Conservation (phyloP, 2,888 invertebrate genomes). For the Caenorhabditis auriculariae region DNA sequence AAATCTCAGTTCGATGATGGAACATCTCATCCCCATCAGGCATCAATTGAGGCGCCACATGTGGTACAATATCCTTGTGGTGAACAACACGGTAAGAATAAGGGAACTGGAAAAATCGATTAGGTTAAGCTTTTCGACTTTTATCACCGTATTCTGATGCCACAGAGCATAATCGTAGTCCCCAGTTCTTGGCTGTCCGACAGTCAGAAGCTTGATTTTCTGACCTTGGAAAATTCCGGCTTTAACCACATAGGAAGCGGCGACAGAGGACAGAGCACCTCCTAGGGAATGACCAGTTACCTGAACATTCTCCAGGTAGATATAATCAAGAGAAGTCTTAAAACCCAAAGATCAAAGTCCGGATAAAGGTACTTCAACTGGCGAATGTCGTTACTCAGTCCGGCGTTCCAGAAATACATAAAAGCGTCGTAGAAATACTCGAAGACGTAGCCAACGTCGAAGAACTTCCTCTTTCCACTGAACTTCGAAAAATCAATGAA, state of each 20-base stretch:
- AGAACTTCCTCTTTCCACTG: slow-evolving; percentile 21
- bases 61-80: slow-evolving; percentile 24
- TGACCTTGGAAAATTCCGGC: slow-evolving; percentile 11
- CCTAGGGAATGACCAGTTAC: slow-evolving; percentile 28
- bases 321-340: too few relatives aligned
- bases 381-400: slow-evolving; percentile 15
- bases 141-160: slow-evolving; percentile 32
- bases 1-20: slow-evolving; percentile 26
- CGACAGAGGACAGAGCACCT: slow-evolving; percentile 23
- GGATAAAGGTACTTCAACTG: slow-evolving; percentile 24
- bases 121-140: neutral
- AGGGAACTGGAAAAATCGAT: slow-evolving; percentile 14
- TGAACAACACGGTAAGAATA: slow-evolving; percentile 28
- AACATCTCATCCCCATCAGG: slow-evolving; percentile 23
- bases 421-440: slow-evolving; percentile 30
- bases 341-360: slow-evolving; percentile 26
- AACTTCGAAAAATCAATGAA: too few relatives aligned
- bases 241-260: slow-evolving; percentile 21
- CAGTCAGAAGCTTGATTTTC: slow-evolving; percentile 15
- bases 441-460: slow-evolving; percentile 23
- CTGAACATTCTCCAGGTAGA: too few relatives aligned
- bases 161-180: slow-evolving; percentile 25
- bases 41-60: slow-evolving; percentile 22
- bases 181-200: slow-evolving; percentile 24
- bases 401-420: slow-evolving; percentile 21